A percentile compares a stretch with the other conserved stretches of the same genome.
Conservation (phyloP, 2,113 vertebrate species). For the Sorex araneus region DNA sequence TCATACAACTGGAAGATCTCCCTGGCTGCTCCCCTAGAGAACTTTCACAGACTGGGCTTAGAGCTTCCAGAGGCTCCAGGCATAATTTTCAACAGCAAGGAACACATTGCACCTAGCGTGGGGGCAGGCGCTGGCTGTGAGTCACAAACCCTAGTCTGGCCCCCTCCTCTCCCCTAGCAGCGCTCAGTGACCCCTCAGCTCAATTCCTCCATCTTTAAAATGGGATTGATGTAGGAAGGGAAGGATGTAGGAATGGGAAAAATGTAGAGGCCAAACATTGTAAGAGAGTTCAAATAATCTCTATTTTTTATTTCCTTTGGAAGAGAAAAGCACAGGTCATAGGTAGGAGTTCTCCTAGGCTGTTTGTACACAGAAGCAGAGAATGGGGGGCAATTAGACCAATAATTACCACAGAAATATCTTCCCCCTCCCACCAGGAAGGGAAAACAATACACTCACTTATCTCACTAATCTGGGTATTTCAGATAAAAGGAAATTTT, state of each 20-base stretch:
- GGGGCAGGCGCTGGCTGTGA: neutral
- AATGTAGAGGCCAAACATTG: neutral
- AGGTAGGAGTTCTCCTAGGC: neutral
- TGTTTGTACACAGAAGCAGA: conserved; percentile 11
- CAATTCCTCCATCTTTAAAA: conserved; percentile 7
- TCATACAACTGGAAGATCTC: neutral
- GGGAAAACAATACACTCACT: neutral
- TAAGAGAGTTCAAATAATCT: neutral
- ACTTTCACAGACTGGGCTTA: neutral
- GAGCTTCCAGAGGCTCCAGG: conserved; percentile 38
- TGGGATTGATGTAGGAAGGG: too few species aligned
- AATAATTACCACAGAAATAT: conserved; percentile 5
- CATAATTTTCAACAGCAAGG: conserved; percentile 10
- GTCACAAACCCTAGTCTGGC: neutral
- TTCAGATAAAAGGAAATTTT: conserved; percentile 28
- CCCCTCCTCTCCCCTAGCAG: neutral
- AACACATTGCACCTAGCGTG: neutral
- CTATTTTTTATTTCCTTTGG: neutral
- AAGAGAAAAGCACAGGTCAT: neutral
- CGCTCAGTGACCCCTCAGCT: neutral
- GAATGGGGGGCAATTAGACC: conserved; percentile 12
- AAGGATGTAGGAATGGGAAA: too few species aligned
- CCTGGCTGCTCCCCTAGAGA: neutral
- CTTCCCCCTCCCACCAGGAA: neutral
- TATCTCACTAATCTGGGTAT: conserved; percentile 11